Evolutionary conservation across 2,888 invertebrate genomes (phyloP), one percentile per base, ranked within the genome.

Genomic region (Oithona nana): DNA sequence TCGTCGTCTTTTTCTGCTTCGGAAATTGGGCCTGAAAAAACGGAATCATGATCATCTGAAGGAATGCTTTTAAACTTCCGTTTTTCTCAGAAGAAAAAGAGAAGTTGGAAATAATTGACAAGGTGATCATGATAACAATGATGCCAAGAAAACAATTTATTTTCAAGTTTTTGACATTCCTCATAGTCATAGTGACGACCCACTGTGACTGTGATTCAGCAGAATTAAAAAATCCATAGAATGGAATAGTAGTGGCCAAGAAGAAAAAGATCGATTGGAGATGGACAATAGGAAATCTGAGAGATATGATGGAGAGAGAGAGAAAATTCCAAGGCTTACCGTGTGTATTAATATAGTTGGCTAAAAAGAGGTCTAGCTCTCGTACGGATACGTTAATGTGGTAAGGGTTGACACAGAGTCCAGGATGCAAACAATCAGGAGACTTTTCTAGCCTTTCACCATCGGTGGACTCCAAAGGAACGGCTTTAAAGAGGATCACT

Each of bases 331-430:
- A 24, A 22, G 63, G 73, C 79, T 83, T 81, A 90, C 90, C 93
- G 78, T 88, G 87, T 77, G 88, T 93, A 79, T 95, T 95, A 77
- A 99, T 97, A 82, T 94, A 98, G 80, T 98, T 98, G 69, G 98
- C 95, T 75, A 98, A 81, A 78, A 97, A 98, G 71, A 98, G 83
- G 79, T 98, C 98, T 74, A 98, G 80, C 77, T 99, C 98, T 68
- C 98, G 82, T 71, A 98, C 97, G 68, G 95, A 94, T 68, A 98
- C 97, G 77, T 97, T 95, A 78, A 98, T 97, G 83, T 98, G 98
- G 81, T 97, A 97, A 64, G 98, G 98, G 79, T 99, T 98, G 69
- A 98, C 97, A 78, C 98, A 98, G 69, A 98, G 83, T 65, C 88
- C 87, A 4, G 95, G 94, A 75, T 94, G 90, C 68, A 89, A 83